Evolutionary conservation across 2,113 vertebrate genomes (phyloP).

Genomic region (Corythaixoides concolor): DNA sequence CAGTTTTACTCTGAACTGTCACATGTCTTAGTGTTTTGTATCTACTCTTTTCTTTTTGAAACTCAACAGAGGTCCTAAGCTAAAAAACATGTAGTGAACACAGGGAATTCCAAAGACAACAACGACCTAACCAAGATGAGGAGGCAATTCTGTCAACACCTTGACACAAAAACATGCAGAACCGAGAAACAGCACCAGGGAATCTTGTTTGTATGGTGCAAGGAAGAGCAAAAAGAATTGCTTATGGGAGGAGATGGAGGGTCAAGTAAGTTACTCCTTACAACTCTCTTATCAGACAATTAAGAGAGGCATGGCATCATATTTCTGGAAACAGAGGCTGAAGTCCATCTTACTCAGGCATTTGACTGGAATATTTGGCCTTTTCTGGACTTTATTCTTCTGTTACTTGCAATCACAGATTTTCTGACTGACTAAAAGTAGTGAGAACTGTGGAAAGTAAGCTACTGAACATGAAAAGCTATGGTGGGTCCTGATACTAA

Average conservation of each 20-base stretch:
- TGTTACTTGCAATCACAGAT: neutral
- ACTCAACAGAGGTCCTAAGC: neutral
- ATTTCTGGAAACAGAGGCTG: neutral
- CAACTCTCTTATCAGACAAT: neutral
- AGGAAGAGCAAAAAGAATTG: neutral
- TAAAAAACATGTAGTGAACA: neutral
- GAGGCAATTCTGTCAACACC: neutral
- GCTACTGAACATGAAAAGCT: neutral
- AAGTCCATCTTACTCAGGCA: neutral
- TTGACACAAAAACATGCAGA: neutral
- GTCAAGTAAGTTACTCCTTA: neutral
- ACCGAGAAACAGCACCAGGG: neutral
- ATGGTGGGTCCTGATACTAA: neutral
- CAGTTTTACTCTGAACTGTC: neutral
- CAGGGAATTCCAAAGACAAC: neutral
- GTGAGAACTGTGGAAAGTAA: neutral
- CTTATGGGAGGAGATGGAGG: neutral
- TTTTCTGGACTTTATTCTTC: neutral
- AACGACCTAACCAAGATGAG: rapidly evolving
- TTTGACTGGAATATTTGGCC: neutral
- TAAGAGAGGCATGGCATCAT: neutral
- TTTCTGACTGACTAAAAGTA: neutral
- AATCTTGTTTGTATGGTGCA: neutral
- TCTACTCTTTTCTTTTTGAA: neutral
- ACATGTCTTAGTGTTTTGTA: neutral